Conservation (phyloP, 2,888 invertebrate species). For the Mystacides longicornis region DNA sequence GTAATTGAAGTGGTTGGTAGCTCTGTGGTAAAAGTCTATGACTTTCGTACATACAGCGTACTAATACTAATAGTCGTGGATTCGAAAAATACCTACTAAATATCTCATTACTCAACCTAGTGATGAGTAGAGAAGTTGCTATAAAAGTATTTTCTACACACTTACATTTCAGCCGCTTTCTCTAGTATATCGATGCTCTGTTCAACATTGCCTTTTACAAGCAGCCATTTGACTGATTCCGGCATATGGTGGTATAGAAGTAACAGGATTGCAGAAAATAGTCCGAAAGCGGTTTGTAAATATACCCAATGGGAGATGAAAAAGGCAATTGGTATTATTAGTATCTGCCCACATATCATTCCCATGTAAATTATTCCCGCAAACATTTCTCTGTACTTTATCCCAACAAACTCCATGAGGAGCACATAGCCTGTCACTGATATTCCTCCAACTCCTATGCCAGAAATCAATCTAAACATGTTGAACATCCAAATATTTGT, state of each 20-base stretch:
- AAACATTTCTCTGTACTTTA: constrained; percentile 46
- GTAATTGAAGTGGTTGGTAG: too few relatives aligned
- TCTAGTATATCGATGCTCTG: constrained; percentile 32
- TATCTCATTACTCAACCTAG: too few relatives aligned
- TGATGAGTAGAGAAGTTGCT: too few relatives aligned
- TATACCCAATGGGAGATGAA: constrained; percentile 44
- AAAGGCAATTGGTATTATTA: constrained; percentile 45
- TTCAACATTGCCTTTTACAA: constrained; percentile 36
- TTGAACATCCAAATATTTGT: constrained; percentile 57
- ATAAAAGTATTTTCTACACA: too few relatives aligned
- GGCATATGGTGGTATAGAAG: constrained; percentile 56
- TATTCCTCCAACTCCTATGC: constrained; percentile 72
- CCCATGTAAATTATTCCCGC: constrained; percentile 62
- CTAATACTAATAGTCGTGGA: too few relatives aligned
- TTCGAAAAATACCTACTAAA: too few relatives aligned
- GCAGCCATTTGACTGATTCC: constrained; percentile 43
- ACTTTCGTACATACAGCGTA: too few relatives aligned
- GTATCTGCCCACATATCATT: constrained; percentile 59
- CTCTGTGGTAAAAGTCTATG: too few relatives aligned
- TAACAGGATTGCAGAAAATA: constrained; percentile 67
- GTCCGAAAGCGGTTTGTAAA: constrained; percentile 39
- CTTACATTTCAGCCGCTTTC: constrained; percentile 15
- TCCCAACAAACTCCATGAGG: constrained; percentile 60
- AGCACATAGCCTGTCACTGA: constrained; percentile 61
- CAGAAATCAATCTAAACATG: constrained; percentile 61